Conservation (phyloP, 2,888 invertebrate species). For the Chromoteleia sp. region DNA sequence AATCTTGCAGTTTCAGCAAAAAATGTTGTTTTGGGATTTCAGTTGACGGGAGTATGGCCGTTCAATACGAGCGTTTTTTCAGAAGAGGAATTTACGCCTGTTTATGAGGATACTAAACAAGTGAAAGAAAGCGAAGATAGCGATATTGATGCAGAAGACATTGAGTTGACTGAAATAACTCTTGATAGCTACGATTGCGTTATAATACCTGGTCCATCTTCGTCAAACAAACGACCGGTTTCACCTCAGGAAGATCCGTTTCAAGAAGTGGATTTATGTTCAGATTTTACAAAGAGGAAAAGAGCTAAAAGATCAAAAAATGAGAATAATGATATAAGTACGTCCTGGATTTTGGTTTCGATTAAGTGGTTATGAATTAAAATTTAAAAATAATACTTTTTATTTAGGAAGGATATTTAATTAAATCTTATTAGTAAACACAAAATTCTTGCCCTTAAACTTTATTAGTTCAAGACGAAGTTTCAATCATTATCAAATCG, state of each 20-base stretch:
- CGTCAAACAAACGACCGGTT: no score
- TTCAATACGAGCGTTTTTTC: not conserved
- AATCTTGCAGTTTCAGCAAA: not conserved
- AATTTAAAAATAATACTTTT: no score
- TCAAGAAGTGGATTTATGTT: not conserved
- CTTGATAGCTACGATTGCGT: slow-evolving; percentile 1
- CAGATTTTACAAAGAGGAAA: no score
- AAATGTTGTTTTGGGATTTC: not conserved
- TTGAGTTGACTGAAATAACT: not conserved
- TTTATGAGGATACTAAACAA: not conserved
- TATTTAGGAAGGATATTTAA: no score
- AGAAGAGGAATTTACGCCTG: not conserved
- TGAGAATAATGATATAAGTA: no score
- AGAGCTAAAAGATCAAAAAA: no score
- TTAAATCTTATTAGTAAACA: no score
- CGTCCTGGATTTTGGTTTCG: no score
- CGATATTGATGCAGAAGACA: not conserved
- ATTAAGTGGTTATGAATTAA: no score
- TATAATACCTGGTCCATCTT: not conserved
- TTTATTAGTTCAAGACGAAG: no score
- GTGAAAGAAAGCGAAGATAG: slow-evolving; percentile 1
- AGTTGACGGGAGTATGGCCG: slow-evolving; percentile 1
- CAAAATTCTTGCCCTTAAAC: no score
- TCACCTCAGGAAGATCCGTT: not conserved
- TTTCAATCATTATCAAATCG: no score